Evolutionary conservation across 2,888 invertebrate species (phyloP), one percentile per base, ranked within the genome.

Genomic region (Argyresthia goedartella): DNA sequence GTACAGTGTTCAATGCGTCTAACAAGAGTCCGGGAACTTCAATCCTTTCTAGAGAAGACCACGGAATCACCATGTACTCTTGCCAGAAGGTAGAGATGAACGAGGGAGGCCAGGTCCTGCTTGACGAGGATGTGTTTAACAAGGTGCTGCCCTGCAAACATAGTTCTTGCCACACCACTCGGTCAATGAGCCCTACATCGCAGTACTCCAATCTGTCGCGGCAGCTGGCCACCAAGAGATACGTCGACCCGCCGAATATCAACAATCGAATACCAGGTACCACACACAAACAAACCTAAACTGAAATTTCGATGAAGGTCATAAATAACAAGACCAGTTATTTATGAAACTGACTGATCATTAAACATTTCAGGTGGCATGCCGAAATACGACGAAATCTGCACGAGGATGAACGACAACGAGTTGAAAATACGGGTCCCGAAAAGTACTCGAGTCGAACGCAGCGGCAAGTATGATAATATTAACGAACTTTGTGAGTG

Each of bases 31-130:
- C 73, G 54, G 71, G 70, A 35, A 72, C 76, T 6, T 72, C 79
- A 11, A 63, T 71, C 51, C 59, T 81, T 11, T 60, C 70, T 41
- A 84, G 82, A 61, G 74, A 77, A 55, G 79, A 82, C 54, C 75
- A 81, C 50, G 85, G 84, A 13, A 81, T 86, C 72, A 66, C 76
- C 1, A 76, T 86, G 73, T 86, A 81, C 57, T 77, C 84, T 1
- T 81, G 82, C 56, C 85, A 85, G 51, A 79, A 76, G 55, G 85
- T 86, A 1, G 85, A 86, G 67, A 81, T 86, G 82, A 81, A 86
- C 55, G 76, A 76, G 25, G 73, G 77, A 50, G 85, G 84, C 1
- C 82, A 81, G 69, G 74, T 86, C 56, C 61, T 82, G 41, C 63
- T 86, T 52, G 82, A 86, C 52, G 85, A 86, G 67, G 74, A 73